These are phyloP conservation scores for Phalloptychus januarius DNA, from an alignment of 2,797 vertebrate species.

Conservation along the genomic window DNA sequence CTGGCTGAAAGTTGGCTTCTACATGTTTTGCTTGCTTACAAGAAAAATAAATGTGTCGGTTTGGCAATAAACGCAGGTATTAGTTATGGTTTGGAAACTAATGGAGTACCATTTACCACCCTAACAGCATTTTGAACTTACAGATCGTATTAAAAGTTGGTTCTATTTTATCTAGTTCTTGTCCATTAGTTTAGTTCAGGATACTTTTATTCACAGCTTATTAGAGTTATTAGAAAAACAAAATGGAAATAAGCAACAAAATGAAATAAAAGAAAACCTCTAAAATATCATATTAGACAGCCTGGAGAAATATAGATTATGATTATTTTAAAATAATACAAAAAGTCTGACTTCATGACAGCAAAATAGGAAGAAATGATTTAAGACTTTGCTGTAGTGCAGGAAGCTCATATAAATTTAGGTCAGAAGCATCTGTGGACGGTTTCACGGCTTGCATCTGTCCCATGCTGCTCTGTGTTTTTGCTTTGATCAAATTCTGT, in stretches of 20 bases:
- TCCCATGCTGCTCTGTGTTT: conserved; percentile 9
- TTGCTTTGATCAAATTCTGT: conserved; percentile 34
- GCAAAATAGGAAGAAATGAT: neutral
- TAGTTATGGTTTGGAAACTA: neutral
- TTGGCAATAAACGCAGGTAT: neutral
- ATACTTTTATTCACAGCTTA: neutral
- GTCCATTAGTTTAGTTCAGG: neutral
- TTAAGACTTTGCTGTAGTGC: neutral
- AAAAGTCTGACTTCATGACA: neutral
- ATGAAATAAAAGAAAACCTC: neutral
- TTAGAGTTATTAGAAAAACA: neutral
- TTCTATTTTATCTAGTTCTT: neutral
- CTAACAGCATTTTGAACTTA: neutral
- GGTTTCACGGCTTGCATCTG: conserved; percentile 5
- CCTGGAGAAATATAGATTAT: neutral
- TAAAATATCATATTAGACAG: neutral
- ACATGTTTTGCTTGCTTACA: neutral
- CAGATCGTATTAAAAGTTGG: neutral
- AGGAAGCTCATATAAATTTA: neutral
- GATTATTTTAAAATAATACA: neutral
- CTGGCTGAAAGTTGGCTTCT: neutral
- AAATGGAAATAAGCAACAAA: neutral
- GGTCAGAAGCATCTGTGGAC: conserved; percentile 12
- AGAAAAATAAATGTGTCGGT: neutral
- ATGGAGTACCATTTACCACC: neutral